These are phyloP conservation scores for Hybognathus amarus DNA, from an alignment of 2,797 vertebrate species.

Conservation along the genomic window DNA sequence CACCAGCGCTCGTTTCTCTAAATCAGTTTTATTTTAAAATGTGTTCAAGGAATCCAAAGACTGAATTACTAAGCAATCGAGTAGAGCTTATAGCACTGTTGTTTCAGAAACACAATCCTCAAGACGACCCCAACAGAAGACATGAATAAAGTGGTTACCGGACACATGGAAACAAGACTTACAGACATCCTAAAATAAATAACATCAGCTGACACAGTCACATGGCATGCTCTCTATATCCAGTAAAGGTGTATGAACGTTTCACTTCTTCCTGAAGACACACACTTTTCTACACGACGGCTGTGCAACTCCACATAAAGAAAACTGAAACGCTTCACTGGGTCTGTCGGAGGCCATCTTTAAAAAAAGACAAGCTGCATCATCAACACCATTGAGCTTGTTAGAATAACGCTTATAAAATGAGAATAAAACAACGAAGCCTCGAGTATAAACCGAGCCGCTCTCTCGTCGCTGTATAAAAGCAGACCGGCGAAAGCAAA, in stretches of 20 bases:
- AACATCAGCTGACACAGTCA: constrained; percentile 66
- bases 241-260: constrained; percentile 30
- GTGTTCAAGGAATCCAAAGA: constrained; percentile 70
- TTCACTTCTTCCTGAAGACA: constrained; percentile 54
- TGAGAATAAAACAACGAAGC: constrained; percentile 70
- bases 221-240: constrained; percentile 59
- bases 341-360: constrained; percentile 64
- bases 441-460: constrained; percentile 62
- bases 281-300: constrained; percentile 61
- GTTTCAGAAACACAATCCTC: constrained; percentile 38
- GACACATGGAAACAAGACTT: constrained; percentile 12
- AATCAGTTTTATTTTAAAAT: constrained; percentile 80
- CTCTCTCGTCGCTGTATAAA: constrained; percentile 63
- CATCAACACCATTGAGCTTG: constrained; percentile 59
- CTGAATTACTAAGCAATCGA: constrained; percentile 71
- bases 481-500: constrained; percentile 72
- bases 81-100: constrained; percentile 68
- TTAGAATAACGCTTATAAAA: constrained; percentile 64
- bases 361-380: constrained; percentile 61
- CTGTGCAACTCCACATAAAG: constrained; percentile 72
- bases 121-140: constrained; percentile 32
- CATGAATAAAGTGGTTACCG: constrained; percentile 20
- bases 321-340: constrained; percentile 65
- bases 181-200: constrained; percentile 71
- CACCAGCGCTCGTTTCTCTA: constrained; percentile 48